Conservation (phyloP, 1,140 invertebrate genomes). For the Atta texana region DNA sequence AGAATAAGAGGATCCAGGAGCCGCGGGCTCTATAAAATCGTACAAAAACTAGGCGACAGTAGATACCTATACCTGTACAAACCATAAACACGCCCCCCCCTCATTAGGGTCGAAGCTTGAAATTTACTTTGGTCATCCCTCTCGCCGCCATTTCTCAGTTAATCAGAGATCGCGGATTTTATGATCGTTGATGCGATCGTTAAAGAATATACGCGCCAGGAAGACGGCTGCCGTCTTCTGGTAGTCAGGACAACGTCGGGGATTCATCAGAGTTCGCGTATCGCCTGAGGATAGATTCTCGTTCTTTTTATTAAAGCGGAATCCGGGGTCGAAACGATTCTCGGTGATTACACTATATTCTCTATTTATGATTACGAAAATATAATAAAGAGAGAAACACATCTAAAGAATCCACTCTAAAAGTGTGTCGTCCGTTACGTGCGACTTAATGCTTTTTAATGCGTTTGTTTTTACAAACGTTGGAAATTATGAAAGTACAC, state of each 20-base stretch:
- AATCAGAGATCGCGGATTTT: slow-evolving; percentile 76
- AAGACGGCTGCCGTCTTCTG: slow-evolving; percentile 40
- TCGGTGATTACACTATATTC: slow-evolving; percentile 6
- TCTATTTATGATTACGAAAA: background rate
- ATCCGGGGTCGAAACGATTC: background rate
- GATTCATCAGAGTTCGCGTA: slow-evolving; percentile 45
- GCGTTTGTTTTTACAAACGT: background rate
- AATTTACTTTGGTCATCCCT: slow-evolving; percentile 60
- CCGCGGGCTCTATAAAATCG: slow-evolving; percentile 7
- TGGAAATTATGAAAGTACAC: background rate
- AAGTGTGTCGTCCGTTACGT: background rate
- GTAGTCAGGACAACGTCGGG: slow-evolving; percentile 31
- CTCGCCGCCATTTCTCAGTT: slow-evolving; percentile 56
- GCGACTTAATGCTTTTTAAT: background rate
- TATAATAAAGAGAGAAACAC: background rate
- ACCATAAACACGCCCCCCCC: slow-evolving; percentile 70
- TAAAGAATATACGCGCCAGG: slow-evolving; percentile 53
- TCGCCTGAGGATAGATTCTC: background rate
- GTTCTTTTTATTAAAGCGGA: slow-evolving; percentile 21
- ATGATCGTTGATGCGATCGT: slow-evolving; percentile 71
- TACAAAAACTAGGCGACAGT: slow-evolving; percentile 71
- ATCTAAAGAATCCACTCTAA: background rate
- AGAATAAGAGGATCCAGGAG: slow-evolving; percentile 51
- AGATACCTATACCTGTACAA: slow-evolving; percentile 36
- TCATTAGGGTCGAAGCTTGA: slow-evolving; percentile 68